Evolutionary conservation across 2,888 invertebrate genomes (phyloP).

Genomic region (Cyrtodaria siliqua): DNA sequence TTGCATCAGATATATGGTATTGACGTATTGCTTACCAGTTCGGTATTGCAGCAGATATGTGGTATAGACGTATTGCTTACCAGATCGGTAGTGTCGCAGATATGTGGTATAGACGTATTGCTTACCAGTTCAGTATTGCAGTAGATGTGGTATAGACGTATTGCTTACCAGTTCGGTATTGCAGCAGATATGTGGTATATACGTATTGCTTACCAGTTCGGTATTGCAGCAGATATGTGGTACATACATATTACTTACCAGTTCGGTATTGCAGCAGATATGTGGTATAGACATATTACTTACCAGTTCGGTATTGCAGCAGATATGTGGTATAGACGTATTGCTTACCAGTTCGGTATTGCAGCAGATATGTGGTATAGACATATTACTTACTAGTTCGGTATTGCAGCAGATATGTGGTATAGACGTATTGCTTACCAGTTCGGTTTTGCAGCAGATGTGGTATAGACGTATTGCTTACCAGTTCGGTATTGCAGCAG

Average conservation of each 20-base stretch:
- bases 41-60: constrained; percentile 35
- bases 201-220: constrained; percentile 30
- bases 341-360: constrained; percentile 15
- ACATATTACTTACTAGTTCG: constrained; percentile 21
- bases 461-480: constrained; percentile 5
- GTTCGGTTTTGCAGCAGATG: constrained; percentile 6
- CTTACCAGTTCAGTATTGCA: constrained; percentile 22
- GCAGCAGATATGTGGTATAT: constrained; percentile 46
- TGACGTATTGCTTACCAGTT: constrained; percentile 10
- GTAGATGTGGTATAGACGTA: constrained; percentile 14
- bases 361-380: constrained; percentile 40
- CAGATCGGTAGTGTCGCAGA: too few relatives aligned
- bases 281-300: constrained; percentile 44
- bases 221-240: constrained; percentile 34
- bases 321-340: constrained; percentile 47
- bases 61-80: too few relatives aligned
- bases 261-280: constrained; percentile 33
- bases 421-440: too few relatives aligned
- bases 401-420: constrained; percentile 36
- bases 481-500: constrained; percentile 32
- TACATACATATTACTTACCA: too few relatives aligned
- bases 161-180: constrained; percentile 32
- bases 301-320: constrained; percentile 31
- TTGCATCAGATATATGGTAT: constrained; percentile 23
- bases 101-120: too few relatives aligned